Base-by-base conservation (phyloP, 92 coral and sea anemone species). In the Zoanthus sansibaricus region DNA sequence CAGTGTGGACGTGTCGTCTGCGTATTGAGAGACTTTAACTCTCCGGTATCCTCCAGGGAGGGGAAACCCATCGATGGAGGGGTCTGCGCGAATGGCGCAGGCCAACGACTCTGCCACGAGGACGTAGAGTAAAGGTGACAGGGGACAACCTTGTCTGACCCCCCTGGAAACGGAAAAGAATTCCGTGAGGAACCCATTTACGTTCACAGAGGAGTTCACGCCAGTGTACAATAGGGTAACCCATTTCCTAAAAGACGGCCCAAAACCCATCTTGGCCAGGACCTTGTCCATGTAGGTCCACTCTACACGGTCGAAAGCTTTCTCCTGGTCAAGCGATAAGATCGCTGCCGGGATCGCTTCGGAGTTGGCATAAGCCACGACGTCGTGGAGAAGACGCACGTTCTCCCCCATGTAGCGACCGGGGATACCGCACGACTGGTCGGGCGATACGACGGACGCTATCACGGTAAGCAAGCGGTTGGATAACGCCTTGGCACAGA, bases 241-340 rank as follows among this genome's bases (percentile, higher is more conserved):
- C 93, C 95, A 93, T 1, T 8, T 0, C 1, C 79, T 15, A 20
- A 87, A 93, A 9, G 82, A 62, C 42, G 91, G 88, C 0, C 95
- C 93, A 69, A 93, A 87, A 1, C 91, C 90, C 93, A 93, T 73
- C 0, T 15, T 47, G 6, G 14, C 25, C 3, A 93, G 84, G 7
- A 73, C 87, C 5, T 31, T 18, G n/a, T 84, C 12, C 8, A 93
- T 42, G 30, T 76, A 93, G 4, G 49, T n/a, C 92, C 92, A 90
- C 52, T 93, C 93, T 0, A 93, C 94, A 0, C 91, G 54, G 66
- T 90, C 91, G 13, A 92, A 87, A 12, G 95, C 93, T 46, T 90
- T 92, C 76, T 90, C 91, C 20, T 90, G 90, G 20, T 93, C 93
- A 0, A 93, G 61, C 2, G 96, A 88, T 6, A 88, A 70, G 3